Evolutionary conservation across 2,113 vertebrate species (phyloP), one percentile per base, ranked within the genome.

Genomic region (Opisthocomus hoazin): DNA sequence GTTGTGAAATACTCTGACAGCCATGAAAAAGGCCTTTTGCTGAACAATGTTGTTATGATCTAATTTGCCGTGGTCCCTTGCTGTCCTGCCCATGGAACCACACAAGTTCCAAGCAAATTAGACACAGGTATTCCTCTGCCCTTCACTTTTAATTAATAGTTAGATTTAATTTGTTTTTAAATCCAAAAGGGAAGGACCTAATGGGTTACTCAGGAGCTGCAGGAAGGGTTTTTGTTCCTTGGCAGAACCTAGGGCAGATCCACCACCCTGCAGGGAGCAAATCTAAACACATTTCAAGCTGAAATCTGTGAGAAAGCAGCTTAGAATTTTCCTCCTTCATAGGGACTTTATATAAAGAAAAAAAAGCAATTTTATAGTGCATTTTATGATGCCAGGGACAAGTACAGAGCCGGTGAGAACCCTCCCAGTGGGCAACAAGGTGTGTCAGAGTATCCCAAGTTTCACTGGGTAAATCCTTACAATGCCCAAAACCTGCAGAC

Each of bases 21-120:
- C 23, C 41, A 11, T 8, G 27, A 66, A 27, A 37, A 57, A 19
- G 15, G n/a, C 7, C 21, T 88, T 64, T 50, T 10, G 2, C 37
- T 18, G 29, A 51, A 9, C 11, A 10, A 21, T 3, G 8, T 12
- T 36, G 2, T 37, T 4, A 4, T 6, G 11, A 12, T 32, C 54
- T 7, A 9, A 18, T 29, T 66, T 58, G 10, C 2, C 12, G 70
- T 0, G 2, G n/a, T 27, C 13, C 43, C 32, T 2, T 4, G 27
- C 30, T 2, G 15, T 48, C 70, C 64, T 8, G 24, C 27, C 54
- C 15, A 2, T 2, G 14, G 23, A 50, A 41, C 66, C 19, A 18
- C 21, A 0, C 39, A 5, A 48, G 46, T 48, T 37, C 46, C 50
- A n/a, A 48, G 61, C 4, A 27, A 45, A 21, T 74, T 13, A n/a